Evolutionary conservation across 2,888 invertebrate species (phyloP).

Genomic region (Microplitis manilae): DNA sequence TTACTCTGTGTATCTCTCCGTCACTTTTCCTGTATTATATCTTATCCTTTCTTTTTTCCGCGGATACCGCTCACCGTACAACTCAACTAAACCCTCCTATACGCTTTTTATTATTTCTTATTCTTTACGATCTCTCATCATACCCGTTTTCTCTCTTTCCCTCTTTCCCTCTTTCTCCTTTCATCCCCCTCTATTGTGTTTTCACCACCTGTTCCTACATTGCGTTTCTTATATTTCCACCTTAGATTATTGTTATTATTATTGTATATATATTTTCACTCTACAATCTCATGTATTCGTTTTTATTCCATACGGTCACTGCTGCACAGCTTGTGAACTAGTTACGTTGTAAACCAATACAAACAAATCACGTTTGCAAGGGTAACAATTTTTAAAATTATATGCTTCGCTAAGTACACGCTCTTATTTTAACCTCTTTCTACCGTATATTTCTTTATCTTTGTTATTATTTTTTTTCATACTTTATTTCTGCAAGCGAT

Average conservation of each 20-base stretch:
- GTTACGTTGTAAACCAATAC: neutral
- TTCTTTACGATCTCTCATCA: slow-evolving; percentile 20
- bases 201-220: slow-evolving; percentile 13
- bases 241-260: neutral
- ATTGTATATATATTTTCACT: neutral
- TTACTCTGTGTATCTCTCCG: slow-evolving; percentile 37
- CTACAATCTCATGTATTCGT: neutral
- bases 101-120: neutral
- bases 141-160: neutral
- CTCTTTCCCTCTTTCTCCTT: neutral
- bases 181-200: neutral
- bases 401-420: slow-evolving; percentile 11
- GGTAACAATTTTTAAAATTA: slow-evolving; percentile 24
- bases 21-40: slow-evolving; percentile 39
- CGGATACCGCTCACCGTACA: slow-evolving; percentile 9
- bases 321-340: neutral
- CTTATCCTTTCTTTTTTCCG: slow-evolving; percentile 29
- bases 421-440: slow-evolving; percentile 2
- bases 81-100: slow-evolving; percentile 10
- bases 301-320: neutral
- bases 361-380: slow-evolving; percentile 10
- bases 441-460: neutral
- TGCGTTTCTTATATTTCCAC: neutral
- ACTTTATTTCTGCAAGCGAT: neutral
- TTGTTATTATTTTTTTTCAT: neutral